These are phyloP conservation scores for Merops nubicus DNA, from an alignment of 2,113 vertebrate genomes.

Conservation along the genomic window DNA sequence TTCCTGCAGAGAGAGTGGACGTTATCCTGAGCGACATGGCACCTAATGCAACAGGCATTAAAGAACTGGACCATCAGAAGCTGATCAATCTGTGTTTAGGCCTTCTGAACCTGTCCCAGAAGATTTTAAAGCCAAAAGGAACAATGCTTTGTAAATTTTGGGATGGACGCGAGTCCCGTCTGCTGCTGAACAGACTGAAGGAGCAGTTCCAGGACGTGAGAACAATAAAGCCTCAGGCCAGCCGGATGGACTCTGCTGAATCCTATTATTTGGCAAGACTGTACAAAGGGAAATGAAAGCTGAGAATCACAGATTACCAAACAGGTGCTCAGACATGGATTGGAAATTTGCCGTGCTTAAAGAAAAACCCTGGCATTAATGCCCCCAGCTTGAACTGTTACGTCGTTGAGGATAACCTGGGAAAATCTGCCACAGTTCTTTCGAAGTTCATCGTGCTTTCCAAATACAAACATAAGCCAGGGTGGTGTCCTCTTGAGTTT, in stretches of 20 bases:
- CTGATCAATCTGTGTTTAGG: slow-evolving; percentile 82
- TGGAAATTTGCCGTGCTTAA: background rate
- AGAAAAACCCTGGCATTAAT: background rate
- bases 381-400: background rate
- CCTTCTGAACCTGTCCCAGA: slow-evolving; percentile 79
- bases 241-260: slow-evolving; percentile 90
- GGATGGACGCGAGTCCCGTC: slow-evolving; percentile 81
- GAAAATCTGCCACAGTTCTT: background rate
- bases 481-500: background rate
- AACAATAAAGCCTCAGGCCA: slow-evolving; percentile 87
- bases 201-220: slow-evolving; percentile 78
- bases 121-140: slow-evolving; percentile 79
- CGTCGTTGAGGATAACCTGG: background rate
- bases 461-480: background rate
- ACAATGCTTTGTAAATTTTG: slow-evolving; percentile 91
- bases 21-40: slow-evolving; percentile 95
- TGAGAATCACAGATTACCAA: background rate
- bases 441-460: background rate
- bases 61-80: slow-evolving; percentile 88
- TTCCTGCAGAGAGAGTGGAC: slow-evolving; percentile 81
- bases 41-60: slow-evolving; percentile 90
- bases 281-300: slow-evolving; percentile 54
- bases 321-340: background rate
- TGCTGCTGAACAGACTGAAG: slow-evolving; percentile 79
- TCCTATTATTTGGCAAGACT: slow-evolving; percentile 84